Base-by-base conservation (phyloP, 2,888 invertebrate species). In the Selenia dentaria region DNA sequence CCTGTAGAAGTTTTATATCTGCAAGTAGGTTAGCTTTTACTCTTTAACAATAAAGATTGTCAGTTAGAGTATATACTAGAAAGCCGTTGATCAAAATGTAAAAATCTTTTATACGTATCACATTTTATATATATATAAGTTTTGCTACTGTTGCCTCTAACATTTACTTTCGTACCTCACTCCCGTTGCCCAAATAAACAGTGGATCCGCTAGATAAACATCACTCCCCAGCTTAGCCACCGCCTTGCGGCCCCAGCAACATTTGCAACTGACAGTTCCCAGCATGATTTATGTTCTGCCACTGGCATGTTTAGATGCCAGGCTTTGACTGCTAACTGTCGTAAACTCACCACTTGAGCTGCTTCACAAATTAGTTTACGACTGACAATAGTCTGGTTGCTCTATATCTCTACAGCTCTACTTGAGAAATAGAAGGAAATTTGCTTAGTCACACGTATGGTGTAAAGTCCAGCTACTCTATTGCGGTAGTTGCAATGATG, bases 241-340 rank as follows among this genome's bases (percentile, higher is more conserved):
- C 31, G 25, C 28, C 13, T n/a, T n/a, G n/a, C n/a, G n/a, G 25
- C 33, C 38, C 22, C 11, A 11, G 26, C 29, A 29, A 39, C 35
- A 43, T 49, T 50, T 50, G 47, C 47, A 6, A 29, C 12, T 34
- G 50, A 52, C 50, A 52, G 40, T 29, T 31, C 40, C 45, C 27
- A 16, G 11, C 11, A 39, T 53, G 51, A 48, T 51, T 46, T 41
- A 53, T 45, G 37, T 13, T 28, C 5, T 33, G 37, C 43, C 20
- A 9, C 39, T 39, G 34, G 20, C 42, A 27, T 44, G 39, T 44
- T 46, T 31, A 40, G 27, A 41, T 22, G 29, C 25, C 45, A 24
- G 34, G 12, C 34, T 44, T 16, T 25, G 34, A 28, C 39, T 53
- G 27, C 37, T 26, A 16, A 37, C 29, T 41, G 25, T 43, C 32